phyloP scores from a whole-genome alignment of 2,113 vertebrate species.

The Rhinoptilus africanus region DNA sequence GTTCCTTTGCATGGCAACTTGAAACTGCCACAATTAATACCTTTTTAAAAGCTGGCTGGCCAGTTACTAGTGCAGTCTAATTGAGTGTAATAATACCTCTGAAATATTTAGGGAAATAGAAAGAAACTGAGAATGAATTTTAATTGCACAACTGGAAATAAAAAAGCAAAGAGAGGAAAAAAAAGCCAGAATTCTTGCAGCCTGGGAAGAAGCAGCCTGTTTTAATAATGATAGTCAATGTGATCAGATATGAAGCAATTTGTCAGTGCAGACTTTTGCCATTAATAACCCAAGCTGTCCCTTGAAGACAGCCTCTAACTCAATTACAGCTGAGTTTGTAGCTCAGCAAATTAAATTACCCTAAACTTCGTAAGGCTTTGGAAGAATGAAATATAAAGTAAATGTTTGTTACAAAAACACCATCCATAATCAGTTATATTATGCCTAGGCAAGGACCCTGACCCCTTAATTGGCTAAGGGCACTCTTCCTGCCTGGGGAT shows the following conservation, averaged over 20 bases:
- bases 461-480: background rate
- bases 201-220: background rate
- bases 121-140: background rate
- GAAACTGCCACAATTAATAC: background rate
- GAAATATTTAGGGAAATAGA: background rate
- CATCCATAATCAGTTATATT: background rate
- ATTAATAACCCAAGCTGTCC: slow-evolving; percentile 2
- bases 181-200: background rate
- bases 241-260: background rate
- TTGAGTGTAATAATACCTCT: background rate
- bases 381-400: background rate
- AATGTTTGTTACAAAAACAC: background rate
- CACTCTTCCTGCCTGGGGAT: background rate
- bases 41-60: background rate
- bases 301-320: slow-evolving; percentile 31
- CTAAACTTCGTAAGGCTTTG: background rate
- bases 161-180: background rate
- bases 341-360: slow-evolving; percentile 30
- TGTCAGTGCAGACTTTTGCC: background rate
- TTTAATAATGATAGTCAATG: background rate
- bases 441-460: background rate
- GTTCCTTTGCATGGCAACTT: background rate
- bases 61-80: background rate
- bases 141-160: background rate
- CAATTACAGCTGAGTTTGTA: slow-evolving; percentile 17